These are phyloP conservation scores for Apis mellifera DNA, from an alignment of 1,140 invertebrate species.

Conservation along the genomic window Amel_HAv3.1 CM009943.2:9842001-9842500, in stretches of 20 bases:
- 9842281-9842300: constrained; percentile 48
- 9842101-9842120: constrained; percentile 45
- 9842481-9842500: background rate
- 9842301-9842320: constrained; percentile 37
- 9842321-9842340: constrained; percentile 55
- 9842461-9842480: too few species aligned
- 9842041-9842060: background rate
- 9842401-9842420: background rate
- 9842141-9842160: constrained; percentile 35
- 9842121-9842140: constrained; percentile 43
- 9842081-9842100: constrained; percentile 31
- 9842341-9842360: background rate
- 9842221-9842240: constrained; percentile 74
- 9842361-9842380: constrained; percentile 8
- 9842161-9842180: constrained; percentile 30
- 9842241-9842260: constrained; percentile 68
- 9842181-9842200: constrained; percentile 17
- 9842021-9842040: too few species aligned
- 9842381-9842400: background rate
- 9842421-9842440: constrained; percentile 10
- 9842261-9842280: constrained; percentile 64
- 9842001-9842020: background rate
- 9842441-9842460: background rate
- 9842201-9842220: constrained; percentile 39
- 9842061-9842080: background rate